A percentile compares a stretch with the other conserved stretches of the same genome.
phyloP scores from a whole-genome alignment of 2,888 invertebrate species.

The Gortyna flavago region DNA sequence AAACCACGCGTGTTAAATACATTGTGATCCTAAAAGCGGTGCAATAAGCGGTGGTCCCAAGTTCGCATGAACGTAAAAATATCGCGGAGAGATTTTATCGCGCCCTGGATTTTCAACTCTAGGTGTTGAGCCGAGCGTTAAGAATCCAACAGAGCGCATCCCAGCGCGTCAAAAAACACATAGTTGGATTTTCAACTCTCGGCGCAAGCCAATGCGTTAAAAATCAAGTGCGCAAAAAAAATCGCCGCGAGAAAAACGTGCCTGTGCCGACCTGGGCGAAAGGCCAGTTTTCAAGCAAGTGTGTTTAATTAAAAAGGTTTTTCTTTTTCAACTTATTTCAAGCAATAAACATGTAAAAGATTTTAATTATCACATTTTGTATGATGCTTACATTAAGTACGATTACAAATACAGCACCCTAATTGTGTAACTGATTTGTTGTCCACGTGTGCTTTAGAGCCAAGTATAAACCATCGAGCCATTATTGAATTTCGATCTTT shows the following conservation, averaged over 20 bases:
- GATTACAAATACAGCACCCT: background rate
- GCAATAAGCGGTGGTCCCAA: background rate
- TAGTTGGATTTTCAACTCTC: background rate
- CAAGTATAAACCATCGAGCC: background rate
- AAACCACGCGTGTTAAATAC: background rate
- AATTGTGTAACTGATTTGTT: background rate
- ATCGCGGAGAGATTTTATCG: background rate
- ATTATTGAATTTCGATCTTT: background rate
- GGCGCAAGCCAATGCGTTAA: too few species aligned
- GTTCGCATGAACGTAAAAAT: background rate
- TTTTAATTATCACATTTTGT: slow-evolving; percentile 46
- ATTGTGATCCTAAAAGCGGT: background rate
- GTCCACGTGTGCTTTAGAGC: background rate
- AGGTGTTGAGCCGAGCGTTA: background rate
- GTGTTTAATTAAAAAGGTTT: background rate
- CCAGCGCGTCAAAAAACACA: background rate
- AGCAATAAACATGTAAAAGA: slow-evolving; percentile 3
- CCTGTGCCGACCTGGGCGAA: too few species aligned
- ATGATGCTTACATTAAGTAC: slow-evolving; percentile 41
- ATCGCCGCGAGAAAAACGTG: too few species aligned
- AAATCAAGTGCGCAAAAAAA: too few species aligned
- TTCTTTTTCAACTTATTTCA: background rate
- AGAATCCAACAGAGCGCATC: background rate
- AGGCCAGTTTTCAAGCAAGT: background rate
- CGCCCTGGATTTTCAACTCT: background rate